Evolutionary conservation across 92 coral and sea anemone species (phyloP), one percentile per base, ranked within the genome.

Genomic region (Porites lobata): DNA sequence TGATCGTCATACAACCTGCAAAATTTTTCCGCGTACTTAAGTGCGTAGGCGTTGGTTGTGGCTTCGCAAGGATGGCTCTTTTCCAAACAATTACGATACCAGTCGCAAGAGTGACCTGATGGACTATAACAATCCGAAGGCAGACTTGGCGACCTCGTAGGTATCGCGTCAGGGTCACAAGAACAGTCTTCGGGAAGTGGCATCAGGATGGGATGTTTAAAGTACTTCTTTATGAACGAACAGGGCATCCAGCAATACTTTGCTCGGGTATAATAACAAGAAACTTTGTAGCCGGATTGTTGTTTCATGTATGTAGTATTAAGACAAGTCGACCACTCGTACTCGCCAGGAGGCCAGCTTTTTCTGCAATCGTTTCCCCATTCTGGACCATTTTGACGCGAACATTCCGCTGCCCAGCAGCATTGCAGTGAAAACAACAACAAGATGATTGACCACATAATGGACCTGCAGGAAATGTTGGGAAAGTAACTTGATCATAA

Each of bases 61-160:
- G 72, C 80, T 47, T 92, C 88, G 54, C 94, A 92, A 21, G 94
- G 90, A 54, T 88, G 84, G 66, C 52, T 86, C 71, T 84, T 92
- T 54, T 79, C 89, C 62, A 92, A 72, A 67, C 94, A 92, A 26
- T 79, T 78, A 12, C 87, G 89, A 72, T 88, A 92, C 94, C 94
- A 88, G 12, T 88, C 57, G 52, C 94, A 92, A 21, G 81, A 67
- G 11, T 61, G 69, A 2, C 94, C 94, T 4, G 89, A 69, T n/a
- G 94, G 94, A 15, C 90, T 84, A 54, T 82, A 84, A 75, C 94
- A 92, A 61, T 81, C 76, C 57, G 77, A 69, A 50, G 92, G 90
- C 22, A 92, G 87, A 1, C 67, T 14, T 10, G 76, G 7, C 2
- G 85, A 65, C 7, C 71, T 73, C 6, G 75, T 19, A 7, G 67